A percentile compares a stretch with the other conserved stretches of the same genome.
Conservation (phyloP, 2,113 vertebrate genomes). For the Capreolus pygargus region DNA sequence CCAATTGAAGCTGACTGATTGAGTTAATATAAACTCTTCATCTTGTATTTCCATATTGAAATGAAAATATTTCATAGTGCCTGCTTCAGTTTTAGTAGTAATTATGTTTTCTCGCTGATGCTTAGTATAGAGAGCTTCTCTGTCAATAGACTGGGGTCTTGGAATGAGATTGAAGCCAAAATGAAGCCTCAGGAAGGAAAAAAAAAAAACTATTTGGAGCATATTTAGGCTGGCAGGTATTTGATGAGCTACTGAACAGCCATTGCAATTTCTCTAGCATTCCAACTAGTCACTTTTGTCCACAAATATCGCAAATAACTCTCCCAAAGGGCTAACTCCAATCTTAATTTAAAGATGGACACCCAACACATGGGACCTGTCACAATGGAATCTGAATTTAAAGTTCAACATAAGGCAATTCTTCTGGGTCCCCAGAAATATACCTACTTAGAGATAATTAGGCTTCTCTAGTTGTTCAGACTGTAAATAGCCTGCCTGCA, state of each 20-base stretch:
- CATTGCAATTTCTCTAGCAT: neutral
- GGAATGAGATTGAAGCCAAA: neutral
- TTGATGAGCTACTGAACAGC: neutral
- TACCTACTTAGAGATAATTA: too few relatives aligned
- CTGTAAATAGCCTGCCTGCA: neutral
- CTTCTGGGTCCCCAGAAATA: neutral
- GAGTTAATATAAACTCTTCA: constrained; percentile 62
- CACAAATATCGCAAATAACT: neutral
- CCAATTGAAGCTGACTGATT: constrained; percentile 46
- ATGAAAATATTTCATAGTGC: constrained; percentile 61
- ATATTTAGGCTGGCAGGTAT: neutral
- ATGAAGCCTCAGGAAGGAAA: neutral
- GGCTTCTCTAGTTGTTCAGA: neutral
- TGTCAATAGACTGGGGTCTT: neutral
- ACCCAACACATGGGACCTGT: neutral
- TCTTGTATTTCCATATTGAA: constrained; percentile 63
- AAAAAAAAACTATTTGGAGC: neutral
- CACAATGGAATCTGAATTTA: neutral
- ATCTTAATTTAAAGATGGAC: neutral
- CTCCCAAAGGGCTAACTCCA: neutral
- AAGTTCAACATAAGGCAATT: neutral
- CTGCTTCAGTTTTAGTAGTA: constrained; percentile 43
- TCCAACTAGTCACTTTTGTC: neutral
- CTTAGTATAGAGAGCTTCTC: constrained; percentile 29
- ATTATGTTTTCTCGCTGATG: constrained; percentile 50